phyloP scores from a whole-genome alignment of 2,797 vertebrate genomes.

The Catharus ustulatus region DNA sequence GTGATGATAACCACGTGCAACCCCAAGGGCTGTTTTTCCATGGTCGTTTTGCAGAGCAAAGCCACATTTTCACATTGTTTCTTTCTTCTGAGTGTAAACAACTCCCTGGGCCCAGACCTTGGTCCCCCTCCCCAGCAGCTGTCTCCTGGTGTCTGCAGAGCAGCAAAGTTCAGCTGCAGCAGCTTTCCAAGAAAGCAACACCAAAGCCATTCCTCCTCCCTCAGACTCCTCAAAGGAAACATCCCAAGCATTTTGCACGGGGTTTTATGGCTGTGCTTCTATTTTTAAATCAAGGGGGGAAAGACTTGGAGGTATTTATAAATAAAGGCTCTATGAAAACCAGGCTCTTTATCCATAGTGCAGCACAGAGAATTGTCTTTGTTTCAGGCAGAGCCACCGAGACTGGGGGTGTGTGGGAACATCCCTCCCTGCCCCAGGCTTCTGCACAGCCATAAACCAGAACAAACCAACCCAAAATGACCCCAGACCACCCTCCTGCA shows the following conservation, averaged over 20 bases:
- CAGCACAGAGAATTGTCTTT: background rate
- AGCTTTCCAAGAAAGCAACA: slow-evolving; percentile 51
- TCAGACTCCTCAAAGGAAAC: slow-evolving; percentile 30
- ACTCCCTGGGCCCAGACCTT: background rate
- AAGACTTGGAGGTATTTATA: slow-evolving; percentile 25
- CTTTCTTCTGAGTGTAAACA: slow-evolving; percentile 8
- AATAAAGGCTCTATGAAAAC: slow-evolving; percentile 14
- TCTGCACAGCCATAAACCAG: background rate
- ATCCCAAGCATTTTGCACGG: background rate
- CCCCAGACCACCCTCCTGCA: background rate
- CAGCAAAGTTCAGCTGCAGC: background rate
- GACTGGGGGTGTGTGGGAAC: background rate
- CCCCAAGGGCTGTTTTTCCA: slow-evolving; percentile 5
- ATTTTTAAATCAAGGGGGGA: slow-evolving; percentile 20
- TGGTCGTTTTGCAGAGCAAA: background rate
- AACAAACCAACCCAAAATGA: background rate
- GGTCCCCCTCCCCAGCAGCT: background rate
- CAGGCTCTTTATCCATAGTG: background rate
- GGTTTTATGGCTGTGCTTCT: slow-evolving; percentile 5
- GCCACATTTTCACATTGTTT: background rate
- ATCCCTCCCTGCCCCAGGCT: background rate
- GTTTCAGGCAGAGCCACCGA: background rate
- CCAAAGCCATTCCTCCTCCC: background rate
- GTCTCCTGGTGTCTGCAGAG: background rate
- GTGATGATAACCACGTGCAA: slow-evolving; percentile 28